These are phyloP conservation scores for Enteromius trimaculatus DNA, from an alignment of 2,797 vertebrate genomes.

Conservation along the genomic window DNA sequence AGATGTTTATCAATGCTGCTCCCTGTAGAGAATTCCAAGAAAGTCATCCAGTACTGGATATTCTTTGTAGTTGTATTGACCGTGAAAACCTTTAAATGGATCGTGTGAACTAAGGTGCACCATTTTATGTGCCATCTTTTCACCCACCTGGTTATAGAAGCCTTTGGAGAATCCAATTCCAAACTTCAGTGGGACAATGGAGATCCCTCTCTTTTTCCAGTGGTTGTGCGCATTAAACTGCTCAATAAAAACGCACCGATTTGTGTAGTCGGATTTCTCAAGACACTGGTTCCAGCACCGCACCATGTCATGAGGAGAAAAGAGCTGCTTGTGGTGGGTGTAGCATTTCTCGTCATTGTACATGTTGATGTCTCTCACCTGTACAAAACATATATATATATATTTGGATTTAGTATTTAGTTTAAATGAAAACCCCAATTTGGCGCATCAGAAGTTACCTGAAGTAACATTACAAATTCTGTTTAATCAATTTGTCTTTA, in stretches of 20 bases:
- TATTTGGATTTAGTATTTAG: neutral
- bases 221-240: conserved; percentile 78
- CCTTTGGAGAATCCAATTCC: conserved; percentile 73
- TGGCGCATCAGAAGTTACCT: neutral
- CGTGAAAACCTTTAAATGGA: neutral
- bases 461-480: neutral
- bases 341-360: conserved; percentile 72
- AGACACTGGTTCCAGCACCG: conserved; percentile 83
- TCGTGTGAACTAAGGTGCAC: neutral
- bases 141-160: conserved; percentile 78
- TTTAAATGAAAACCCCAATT: neutral
- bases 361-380: conserved; percentile 86
- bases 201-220: conserved; percentile 83
- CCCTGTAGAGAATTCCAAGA: conserved; percentile 62
- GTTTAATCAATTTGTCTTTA: neutral
- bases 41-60: neutral
- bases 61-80: neutral
- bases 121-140: neutral
- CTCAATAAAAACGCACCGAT: conserved; percentile 62
- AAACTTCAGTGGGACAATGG: conserved; percentile 80
- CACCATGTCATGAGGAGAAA: conserved; percentile 75
- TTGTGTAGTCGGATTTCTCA: conserved; percentile 71
- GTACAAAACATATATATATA: neutral
- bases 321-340: conserved; percentile 80
- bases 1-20: conserved; percentile 76